Percentiles rank a stretch among this genome's conserved stretches.
These are phyloP conservation scores for Lasioglossum zephyrum DNA, from an alignment of 2,888 invertebrate species.

Conservation along the genomic window DNA sequence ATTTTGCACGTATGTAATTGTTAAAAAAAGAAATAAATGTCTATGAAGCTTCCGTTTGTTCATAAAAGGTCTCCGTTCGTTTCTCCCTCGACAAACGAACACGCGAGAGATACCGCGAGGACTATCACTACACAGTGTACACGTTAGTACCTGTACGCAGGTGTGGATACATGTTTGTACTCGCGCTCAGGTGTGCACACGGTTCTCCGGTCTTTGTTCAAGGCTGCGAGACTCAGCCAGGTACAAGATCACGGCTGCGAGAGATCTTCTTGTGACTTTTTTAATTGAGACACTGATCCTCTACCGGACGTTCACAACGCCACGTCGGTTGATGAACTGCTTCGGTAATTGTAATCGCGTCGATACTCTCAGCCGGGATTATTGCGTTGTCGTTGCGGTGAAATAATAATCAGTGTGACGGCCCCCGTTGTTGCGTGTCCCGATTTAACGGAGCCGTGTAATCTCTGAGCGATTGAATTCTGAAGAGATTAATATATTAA, in stretches of 20 bases:
- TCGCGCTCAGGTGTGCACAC: constrained; percentile 68
- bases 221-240: constrained; percentile 67
- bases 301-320: background rate
- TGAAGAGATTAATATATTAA: no score
- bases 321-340: background rate
- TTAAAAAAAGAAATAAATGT: no score
- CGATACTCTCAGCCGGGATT: background rate
- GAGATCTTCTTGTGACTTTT: constrained; percentile 11
- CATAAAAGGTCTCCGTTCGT: constrained; percentile 1
- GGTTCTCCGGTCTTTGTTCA: constrained; percentile 64
- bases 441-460: background rate
- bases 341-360: background rate
- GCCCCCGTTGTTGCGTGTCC: background rate
- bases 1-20: no score
- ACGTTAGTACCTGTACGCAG: background rate
- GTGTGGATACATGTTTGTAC: background rate
- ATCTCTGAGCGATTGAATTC: background rate
- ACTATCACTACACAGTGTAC: constrained; percentile 69
- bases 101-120: constrained; percentile 66
- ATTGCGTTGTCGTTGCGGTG: background rate
- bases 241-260: constrained; percentile 42
- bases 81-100: constrained; percentile 44
- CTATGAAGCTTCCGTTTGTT: no score
- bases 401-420: background rate
- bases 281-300: background rate